A percentile compares a stretch with the other conserved stretches of the same genome.
Evolutionary conservation across 2,113 vertebrate species (phyloP).

Genomic region (Phocoena phocoena): DNA sequence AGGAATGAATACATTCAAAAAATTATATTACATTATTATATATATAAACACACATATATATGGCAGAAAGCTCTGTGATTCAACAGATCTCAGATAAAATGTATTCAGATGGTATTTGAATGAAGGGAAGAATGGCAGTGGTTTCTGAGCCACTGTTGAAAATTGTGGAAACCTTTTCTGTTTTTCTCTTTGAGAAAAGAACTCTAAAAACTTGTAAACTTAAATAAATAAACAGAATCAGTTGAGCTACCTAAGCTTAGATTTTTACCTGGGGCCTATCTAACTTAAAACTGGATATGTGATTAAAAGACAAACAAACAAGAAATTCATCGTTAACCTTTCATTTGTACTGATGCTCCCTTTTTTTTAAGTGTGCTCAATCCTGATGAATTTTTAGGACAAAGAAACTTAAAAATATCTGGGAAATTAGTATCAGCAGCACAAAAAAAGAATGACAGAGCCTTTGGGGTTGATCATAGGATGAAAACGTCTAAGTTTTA

Average conservation of each 20-base stretch:
- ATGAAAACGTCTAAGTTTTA: not conserved
- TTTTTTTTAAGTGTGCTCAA: not conserved
- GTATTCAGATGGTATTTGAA: not conserved
- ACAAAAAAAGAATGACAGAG: slow-evolving; percentile 41
- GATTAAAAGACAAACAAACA: slow-evolving; percentile 14
- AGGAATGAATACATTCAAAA: not conserved
- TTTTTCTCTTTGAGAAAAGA: slow-evolving; percentile 29
- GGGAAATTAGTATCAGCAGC: slow-evolving; percentile 33
- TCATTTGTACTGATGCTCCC: not conserved
- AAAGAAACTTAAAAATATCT: slow-evolving; percentile 56
- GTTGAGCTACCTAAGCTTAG: not conserved
- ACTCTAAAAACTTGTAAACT: not conserved
- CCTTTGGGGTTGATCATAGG: slow-evolving; percentile 26
- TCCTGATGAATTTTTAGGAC: slow-evolving; percentile 58
- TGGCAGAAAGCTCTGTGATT: not conserved
- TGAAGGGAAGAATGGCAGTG: not conserved
- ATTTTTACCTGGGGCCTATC: not conserved
- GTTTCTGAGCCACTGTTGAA: not conserved
- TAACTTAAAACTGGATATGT: not conserved
- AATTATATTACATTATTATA: not conserved
- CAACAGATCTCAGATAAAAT: not conserved
- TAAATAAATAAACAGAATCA: not conserved
- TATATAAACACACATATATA: too few species aligned
- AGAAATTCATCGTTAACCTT: not conserved
- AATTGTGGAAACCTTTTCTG: not conserved